Percentiles rank a stretch among this genome's conserved stretches.
These are phyloP conservation scores for Platygyra sinensis DNA, from an alignment of 64 coral and sea anemone genomes.

Conservation along the genomic window DNA sequence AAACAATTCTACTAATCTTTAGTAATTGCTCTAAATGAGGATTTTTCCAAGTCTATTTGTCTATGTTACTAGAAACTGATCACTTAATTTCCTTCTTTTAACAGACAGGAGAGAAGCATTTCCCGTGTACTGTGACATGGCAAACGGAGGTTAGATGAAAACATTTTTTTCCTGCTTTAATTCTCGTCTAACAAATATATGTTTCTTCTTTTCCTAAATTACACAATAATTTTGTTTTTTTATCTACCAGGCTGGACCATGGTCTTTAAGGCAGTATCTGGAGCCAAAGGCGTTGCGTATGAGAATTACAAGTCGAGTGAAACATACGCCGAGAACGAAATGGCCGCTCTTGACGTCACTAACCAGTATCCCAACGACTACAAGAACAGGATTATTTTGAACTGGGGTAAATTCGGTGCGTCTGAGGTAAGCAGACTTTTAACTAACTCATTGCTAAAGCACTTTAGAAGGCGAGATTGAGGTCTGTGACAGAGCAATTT, in stretches of 20 bases:
- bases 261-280: slow-evolving; percentile 30
- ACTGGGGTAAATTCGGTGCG: not conserved
- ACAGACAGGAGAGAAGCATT: not conserved
- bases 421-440: slow-evolving; percentile 8
- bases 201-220: not conserved
- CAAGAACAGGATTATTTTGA: slow-evolving; percentile 35
- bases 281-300: not conserved
- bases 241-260: slow-evolving; percentile 37
- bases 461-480: too few species aligned
- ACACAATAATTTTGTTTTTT: not conserved
- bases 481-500: too few species aligned
- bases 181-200: not conserved
- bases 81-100: not conserved
- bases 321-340: not conserved
- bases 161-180: not conserved
- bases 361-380: not conserved
- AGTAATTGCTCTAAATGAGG: not conserved
- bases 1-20: too few species aligned
- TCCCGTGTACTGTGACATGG: slow-evolving; percentile 23
- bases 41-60: not conserved
- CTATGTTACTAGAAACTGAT: not conserved
- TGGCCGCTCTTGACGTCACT: slow-evolving; percentile 8
- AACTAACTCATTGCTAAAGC: not conserved
- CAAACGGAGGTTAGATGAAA: not conserved
- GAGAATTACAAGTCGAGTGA: not conserved